Evolutionary conservation across 2,113 vertebrate genomes (phyloP), one percentile per base, ranked within the genome.

Genomic region (Anguilla rostrata): DNA sequence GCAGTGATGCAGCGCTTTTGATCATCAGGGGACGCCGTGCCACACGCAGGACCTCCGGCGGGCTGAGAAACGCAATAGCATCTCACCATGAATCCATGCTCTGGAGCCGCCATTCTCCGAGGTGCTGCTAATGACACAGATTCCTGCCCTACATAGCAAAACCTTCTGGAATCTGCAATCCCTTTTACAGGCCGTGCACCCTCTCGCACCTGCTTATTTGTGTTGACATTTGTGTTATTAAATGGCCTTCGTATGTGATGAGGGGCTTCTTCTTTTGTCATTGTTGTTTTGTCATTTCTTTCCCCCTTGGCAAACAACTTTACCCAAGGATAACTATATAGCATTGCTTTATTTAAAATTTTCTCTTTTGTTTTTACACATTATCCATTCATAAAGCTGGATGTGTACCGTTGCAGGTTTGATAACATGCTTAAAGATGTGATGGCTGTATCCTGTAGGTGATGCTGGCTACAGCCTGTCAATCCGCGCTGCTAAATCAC

Each of bases 1-100:
- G 88, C 29, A 57, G 56, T 40, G 87, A 82, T 29, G 71, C 6
- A 41, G 26, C 5, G 34, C 80, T 80, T 89, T 89, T 88, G 88
- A 92, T 91, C 89, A 91, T 82, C 18, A 57, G 20, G 39, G 9
- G 39, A 83, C 34, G 34, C 86, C 8, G 5, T 34, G 12, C 78
- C 84, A 86, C 82, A 87, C 83, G 40, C 8, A 75, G 26, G 71
- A 7, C 11, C 71, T 12, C 2, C n/a, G 16, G 9, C n/a, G n/a
- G 71, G n/a, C 9, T 34, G 5, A 66, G 9, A 75, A 75, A 34
- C 7, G 26, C 71, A 34, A 26, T 14, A 34, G 5, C 11, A n/a
- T 34, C n/a, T 75, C 60, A 26, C 3, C 2, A 66, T 22, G 7
- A 60, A 5, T 46, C 43, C 43, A 46, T 9, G 5, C 43, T 46